Conservation (phyloP, 2,888 invertebrate genomes). For the Drosophila borborema region DNA sequence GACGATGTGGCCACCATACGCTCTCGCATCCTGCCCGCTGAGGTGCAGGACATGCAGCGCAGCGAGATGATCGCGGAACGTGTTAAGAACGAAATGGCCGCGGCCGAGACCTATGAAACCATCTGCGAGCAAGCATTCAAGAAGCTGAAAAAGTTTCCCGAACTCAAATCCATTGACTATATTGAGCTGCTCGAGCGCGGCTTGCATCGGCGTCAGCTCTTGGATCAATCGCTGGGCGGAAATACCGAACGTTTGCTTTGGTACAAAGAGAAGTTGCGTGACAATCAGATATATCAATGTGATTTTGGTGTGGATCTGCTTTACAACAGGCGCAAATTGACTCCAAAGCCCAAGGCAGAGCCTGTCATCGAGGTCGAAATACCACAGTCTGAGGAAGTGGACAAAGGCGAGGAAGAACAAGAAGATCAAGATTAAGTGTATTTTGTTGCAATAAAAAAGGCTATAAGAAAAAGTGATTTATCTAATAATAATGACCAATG, state of each 20-base stretch:
- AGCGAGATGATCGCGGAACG: slow-evolving; percentile 78
- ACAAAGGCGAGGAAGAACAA: not conserved
- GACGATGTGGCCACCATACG: slow-evolving; percentile 82
- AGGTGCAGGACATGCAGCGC: slow-evolving; percentile 84
- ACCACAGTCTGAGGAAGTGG: not conserved
- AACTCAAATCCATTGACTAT: slow-evolving; percentile 73
- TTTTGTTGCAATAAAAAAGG: slow-evolving; percentile 1
- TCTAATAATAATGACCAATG: not conserved
- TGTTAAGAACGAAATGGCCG: slow-evolving; percentile 63
- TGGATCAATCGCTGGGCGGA: slow-evolving; percentile 82
- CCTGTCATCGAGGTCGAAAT: not conserved
- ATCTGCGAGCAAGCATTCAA: slow-evolving; percentile 62
- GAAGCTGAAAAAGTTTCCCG: slow-evolving; percentile 59
- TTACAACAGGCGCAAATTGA: slow-evolving; percentile 31
- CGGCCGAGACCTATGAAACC: slow-evolving; percentile 58
- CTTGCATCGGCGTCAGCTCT: slow-evolving; percentile 74
- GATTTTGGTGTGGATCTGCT: slow-evolving; percentile 74
- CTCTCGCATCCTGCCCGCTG: slow-evolving; percentile 84
- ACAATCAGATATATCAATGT: slow-evolving; percentile 69
- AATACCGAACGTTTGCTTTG: slow-evolving; percentile 79
- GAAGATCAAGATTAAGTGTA: slow-evolving; percentile 1
- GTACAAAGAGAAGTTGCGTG: slow-evolving; percentile 67
- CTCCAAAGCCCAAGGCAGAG: slow-evolving; percentile 6
- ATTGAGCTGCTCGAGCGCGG: slow-evolving; percentile 82
- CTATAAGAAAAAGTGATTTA: not conserved